Percentiles rank a stretch among this genome's conserved stretches.
Conservation (phyloP, 1,140 invertebrate genomes). For the Galleria mellonella region DNA sequence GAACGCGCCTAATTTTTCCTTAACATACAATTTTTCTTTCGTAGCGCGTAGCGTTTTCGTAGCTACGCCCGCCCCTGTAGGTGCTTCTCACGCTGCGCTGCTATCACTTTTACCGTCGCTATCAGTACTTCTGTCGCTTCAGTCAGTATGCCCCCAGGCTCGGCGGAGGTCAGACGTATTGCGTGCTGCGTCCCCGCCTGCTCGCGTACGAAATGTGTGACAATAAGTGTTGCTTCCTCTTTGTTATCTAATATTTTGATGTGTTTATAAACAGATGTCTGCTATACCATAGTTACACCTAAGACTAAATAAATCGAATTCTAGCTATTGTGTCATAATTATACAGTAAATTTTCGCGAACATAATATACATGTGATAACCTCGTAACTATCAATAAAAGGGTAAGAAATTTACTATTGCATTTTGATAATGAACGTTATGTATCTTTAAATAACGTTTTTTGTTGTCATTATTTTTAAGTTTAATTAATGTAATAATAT, state of each 20-base stretch:
- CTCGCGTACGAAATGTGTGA: slow-evolving; percentile 66
- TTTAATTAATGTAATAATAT: too few relatives aligned
- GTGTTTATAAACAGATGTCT: slow-evolving; percentile 20
- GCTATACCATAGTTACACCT: not conserved
- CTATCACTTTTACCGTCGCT: slow-evolving; percentile 14
- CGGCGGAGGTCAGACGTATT: slow-evolving; percentile 33
- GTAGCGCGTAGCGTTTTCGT: slow-evolving; percentile 30
- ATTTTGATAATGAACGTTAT: too few relatives aligned
- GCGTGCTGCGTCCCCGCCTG: slow-evolving; percentile 22
- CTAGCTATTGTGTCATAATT: slow-evolving; percentile 3
- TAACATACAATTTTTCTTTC: slow-evolving; percentile 32
- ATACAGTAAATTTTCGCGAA: slow-evolving; percentile 5
- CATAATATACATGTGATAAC: not conserved
- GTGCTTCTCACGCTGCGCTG: slow-evolving; percentile 8
- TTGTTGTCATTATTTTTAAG: too few relatives aligned
- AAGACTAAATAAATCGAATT: not conserved
- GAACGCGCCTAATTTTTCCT: slow-evolving; percentile 42
- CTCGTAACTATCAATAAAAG: slow-evolving; percentile 4
- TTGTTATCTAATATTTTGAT: slow-evolving; percentile 47
- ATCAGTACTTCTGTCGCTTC: slow-evolving; percentile 17
- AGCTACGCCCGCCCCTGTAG: slow-evolving; percentile 21
- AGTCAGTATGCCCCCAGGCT: slow-evolving; percentile 53
- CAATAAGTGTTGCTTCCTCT: slow-evolving; percentile 71
- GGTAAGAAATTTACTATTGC: slow-evolving; percentile 9
- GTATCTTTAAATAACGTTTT: too few relatives aligned